Evolutionary conservation across 2,113 vertebrate genomes (phyloP).

Genomic region (Odontophorus gujanensis): DNA sequence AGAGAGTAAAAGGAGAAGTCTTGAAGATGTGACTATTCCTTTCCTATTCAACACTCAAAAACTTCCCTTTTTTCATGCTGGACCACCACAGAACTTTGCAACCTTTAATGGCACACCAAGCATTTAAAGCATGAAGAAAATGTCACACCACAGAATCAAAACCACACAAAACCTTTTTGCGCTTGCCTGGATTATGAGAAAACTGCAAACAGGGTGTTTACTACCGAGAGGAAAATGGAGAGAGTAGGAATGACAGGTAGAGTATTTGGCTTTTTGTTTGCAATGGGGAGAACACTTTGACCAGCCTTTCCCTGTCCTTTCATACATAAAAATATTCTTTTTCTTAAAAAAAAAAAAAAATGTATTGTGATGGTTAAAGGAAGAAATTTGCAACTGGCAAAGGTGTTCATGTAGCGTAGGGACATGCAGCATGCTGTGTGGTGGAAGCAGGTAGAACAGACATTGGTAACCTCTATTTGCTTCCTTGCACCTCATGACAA

Average conservation of each 20-base stretch:
- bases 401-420: fast-evolving
- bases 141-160: constrained; percentile 30
- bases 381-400: neutral
- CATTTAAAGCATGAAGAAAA: constrained; percentile 46
- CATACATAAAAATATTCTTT: neutral
- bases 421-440: neutral
- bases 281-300: neutral
- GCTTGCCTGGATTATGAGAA: constrained; percentile 16
- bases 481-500: neutral
- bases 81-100: constrained; percentile 34
- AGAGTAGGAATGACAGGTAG: neutral
- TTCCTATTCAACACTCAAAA: constrained; percentile 23
- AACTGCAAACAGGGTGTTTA: constrained; percentile 14
- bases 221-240: constrained; percentile 5
- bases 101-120: constrained; percentile 21
- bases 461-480: neutral
- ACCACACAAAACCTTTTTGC: constrained; percentile 18
- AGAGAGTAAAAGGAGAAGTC: neutral
- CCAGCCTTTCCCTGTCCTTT: neutral
- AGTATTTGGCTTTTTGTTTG: neutral
- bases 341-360: neutral
- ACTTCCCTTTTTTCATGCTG: constrained; percentile 12
- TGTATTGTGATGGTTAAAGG: neutral
- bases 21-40: neutral
- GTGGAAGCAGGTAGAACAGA: neutral